These are phyloP conservation scores for Sesamia inferens DNA, from an alignment of 2,888 invertebrate species.

Conservation along the genomic window DNA sequence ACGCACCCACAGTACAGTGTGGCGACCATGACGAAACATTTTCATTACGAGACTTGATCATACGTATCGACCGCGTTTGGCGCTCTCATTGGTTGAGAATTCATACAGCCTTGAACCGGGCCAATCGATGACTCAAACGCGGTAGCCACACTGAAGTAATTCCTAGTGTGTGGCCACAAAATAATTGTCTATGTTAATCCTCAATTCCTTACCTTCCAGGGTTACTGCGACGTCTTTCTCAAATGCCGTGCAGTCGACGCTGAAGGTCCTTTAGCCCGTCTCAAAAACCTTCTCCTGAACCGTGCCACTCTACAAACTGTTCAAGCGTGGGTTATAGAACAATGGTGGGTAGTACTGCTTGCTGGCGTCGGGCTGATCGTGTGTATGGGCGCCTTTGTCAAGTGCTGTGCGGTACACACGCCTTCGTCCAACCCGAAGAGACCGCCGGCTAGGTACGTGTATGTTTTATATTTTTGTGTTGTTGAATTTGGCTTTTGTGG, in stretches of 20 bases:
- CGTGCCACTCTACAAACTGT: conserved; percentile 96
- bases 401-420: conserved; percentile 99
- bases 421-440: conserved; percentile 99
- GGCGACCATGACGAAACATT: too few relatives aligned
- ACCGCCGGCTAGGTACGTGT: conserved; percentile 94
- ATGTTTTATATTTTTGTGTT: background rate
- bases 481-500: background rate
- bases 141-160: too few relatives aligned
- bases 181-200: background rate
- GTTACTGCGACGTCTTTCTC: conserved; percentile 99
- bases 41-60: too few relatives aligned
- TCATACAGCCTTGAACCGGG: too few relatives aligned
- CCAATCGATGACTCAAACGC: too few relatives aligned
- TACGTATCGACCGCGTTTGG: too few relatives aligned
- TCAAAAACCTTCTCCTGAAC: conserved; percentile 98
- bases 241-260: conserved; percentile 99
- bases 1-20: too few relatives aligned
- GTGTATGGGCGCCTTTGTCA: conserved; percentile 99
- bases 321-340: conserved; percentile 98
- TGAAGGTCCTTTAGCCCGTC: conserved; percentile 98
- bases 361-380: conserved; percentile 97
- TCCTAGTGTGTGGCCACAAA: too few relatives aligned
- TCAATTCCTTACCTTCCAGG: conserved; percentile 91
- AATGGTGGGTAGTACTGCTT: conserved; percentile 98
- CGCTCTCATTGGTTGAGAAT: too few relatives aligned